phyloP scores from a whole-genome alignment of 1,140 invertebrate genomes.

The Trachymyrmex cornetzi region DNA sequence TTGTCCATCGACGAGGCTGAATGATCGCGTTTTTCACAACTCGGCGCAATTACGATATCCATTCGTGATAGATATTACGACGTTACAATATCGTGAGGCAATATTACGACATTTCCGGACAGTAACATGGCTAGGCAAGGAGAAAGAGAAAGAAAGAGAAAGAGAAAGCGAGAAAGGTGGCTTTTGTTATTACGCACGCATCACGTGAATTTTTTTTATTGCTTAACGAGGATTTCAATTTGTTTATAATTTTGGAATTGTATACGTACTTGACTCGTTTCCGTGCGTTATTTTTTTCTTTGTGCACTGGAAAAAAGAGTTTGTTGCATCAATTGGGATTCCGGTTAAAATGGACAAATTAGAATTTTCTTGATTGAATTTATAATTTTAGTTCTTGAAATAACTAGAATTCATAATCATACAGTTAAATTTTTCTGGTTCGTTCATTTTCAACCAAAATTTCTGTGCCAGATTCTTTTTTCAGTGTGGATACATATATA shows the following conservation, averaged over 20 bases:
- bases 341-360: no score
- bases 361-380: background rate
- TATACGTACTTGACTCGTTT: background rate
- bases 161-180: background rate
- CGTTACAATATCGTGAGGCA: conserved; percentile 32
- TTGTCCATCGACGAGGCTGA: conserved; percentile 15
- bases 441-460: no score
- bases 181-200: no score
- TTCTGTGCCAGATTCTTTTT: no score
- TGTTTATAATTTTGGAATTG: background rate
- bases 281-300: background rate
- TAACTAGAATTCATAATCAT: no score
- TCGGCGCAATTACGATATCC: conserved; percentile 44
- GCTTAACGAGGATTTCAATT: background rate
- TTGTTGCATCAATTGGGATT: no score
- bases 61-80: conserved; percentile 38
- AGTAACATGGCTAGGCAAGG: background rate
- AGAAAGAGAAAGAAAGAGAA: background rate
- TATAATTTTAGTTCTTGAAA: background rate
- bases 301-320: no score
- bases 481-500: background rate
- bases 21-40: conserved; percentile 42
- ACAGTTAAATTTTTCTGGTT: no score
- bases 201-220: background rate
- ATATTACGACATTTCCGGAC: conserved; percentile 46